Evolutionary conservation across 2,888 invertebrate species (phyloP).

Genomic region (Sipha maydis): DNA sequence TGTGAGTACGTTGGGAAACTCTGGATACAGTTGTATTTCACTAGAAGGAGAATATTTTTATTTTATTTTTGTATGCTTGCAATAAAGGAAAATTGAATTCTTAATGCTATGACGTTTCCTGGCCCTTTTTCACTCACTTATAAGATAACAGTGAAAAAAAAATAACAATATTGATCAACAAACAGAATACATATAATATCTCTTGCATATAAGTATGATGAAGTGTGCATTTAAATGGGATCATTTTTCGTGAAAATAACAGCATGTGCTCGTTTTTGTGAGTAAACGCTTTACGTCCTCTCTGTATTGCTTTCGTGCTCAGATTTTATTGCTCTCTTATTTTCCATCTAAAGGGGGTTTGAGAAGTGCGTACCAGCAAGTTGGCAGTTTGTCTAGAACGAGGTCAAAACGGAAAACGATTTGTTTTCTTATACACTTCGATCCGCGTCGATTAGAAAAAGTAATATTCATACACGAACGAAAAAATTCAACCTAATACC

Average conservation of each 20-base stretch:
- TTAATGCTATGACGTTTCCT: not conserved
- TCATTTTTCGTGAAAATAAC: constrained; percentile 33
- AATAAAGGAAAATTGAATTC: constrained; percentile 46
- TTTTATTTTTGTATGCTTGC: not conserved
- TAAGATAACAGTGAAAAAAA: constrained; percentile 24
- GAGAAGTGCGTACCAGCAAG: not conserved
- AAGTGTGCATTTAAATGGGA: constrained; percentile 35
- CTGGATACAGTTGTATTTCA: not conserved
- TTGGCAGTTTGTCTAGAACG: not conserved
- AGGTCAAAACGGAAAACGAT: constrained; percentile 19
- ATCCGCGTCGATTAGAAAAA: not conserved
- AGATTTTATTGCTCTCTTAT: constrained; percentile 16
- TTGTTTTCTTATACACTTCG: not conserved
- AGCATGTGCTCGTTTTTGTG: constrained; percentile 10
- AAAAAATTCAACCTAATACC: not conserved
- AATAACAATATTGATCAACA: constrained; percentile 5
- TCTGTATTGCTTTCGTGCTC: not conserved
- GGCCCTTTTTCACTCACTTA: not conserved
- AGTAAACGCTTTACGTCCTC: constrained; percentile 22
- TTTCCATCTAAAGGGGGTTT: not conserved
- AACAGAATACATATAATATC: constrained; percentile 28
- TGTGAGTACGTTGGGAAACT: not conserved
- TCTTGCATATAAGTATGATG: constrained; percentile 8
- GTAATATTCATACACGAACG: constrained; percentile 1
- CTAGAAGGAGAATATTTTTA: not conserved